Conservation (phyloP, 2,888 invertebrate genomes). For the Terebella lapidaria region DNA sequence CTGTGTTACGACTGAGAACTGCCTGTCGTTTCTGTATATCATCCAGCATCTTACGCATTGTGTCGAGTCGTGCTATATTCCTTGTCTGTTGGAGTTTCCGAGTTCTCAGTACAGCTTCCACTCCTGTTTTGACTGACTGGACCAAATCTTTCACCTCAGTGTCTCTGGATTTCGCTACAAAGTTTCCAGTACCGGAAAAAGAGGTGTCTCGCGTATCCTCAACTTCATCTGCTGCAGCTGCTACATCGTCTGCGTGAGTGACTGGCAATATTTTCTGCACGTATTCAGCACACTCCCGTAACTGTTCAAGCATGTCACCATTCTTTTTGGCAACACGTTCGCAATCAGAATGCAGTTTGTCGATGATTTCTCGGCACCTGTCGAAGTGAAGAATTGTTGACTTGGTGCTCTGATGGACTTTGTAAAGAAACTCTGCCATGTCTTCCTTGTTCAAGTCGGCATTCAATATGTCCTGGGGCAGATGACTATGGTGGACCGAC, state of each 20-base stretch:
- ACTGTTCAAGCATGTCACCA: slow-evolving; percentile 1
- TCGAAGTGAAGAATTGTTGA: slow-evolving; percentile 4
- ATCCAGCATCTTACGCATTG: background rate
- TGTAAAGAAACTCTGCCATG: slow-evolving; percentile 4
- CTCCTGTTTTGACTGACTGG: background rate
- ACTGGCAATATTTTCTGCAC: background rate
- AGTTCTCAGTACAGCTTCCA: background rate
- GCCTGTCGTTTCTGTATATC: background rate
- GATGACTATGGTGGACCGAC: no score
- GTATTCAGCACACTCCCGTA: slow-evolving; percentile 3
- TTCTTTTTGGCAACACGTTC: slow-evolving; percentile 5
- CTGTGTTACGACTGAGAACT: background rate
- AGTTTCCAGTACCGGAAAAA: background rate
- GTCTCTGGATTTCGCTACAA: background rate
- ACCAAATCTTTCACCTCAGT: background rate
- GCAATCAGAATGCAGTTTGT: slow-evolving; percentile 8
- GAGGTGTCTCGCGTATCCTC: background rate
- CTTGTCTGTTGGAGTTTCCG: background rate
- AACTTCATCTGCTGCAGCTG: background rate
- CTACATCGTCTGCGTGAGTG: background rate
- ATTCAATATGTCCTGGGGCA: no score
- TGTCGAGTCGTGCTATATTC: background rate
- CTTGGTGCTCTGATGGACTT: slow-evolving; percentile 5
- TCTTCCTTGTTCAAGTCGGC: background rate
- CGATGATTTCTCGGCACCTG: slow-evolving; percentile 8